Conservation (phyloP, 2,797 vertebrate species). For the Arremon aurantiirostris region DNA sequence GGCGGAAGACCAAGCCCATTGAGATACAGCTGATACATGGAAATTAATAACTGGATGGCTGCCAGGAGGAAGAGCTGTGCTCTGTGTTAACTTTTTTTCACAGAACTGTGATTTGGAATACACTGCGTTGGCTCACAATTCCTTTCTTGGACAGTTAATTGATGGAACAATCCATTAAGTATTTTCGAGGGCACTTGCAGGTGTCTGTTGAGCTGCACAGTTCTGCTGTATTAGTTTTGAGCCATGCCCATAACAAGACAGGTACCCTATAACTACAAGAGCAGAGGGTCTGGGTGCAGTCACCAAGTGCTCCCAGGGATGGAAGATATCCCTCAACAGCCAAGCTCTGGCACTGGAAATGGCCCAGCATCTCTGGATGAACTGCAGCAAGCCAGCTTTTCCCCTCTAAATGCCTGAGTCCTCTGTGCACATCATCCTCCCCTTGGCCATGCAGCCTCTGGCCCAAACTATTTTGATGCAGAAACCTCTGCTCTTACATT, state of each 20-base stretch:
- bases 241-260: neutral
- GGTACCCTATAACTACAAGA: neutral
- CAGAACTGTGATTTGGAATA: slow-evolving; percentile 13
- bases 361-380: neutral
- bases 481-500: neutral
- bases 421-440: neutral
- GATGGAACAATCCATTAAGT: neutral
- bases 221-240: neutral
- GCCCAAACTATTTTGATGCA: neutral
- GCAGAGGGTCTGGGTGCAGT: neutral
- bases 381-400: neutral
- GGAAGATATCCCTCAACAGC: neutral
- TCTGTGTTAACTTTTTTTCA: slow-evolving; percentile 10
- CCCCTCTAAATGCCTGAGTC: neutral
- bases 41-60: slow-evolving; percentile 32
- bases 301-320: neutral
- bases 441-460: neutral
- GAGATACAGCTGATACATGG: slow-evolving; percentile 12
- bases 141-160: neutral
- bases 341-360: neutral
- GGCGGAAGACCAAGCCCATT: slow-evolving; percentile 24
- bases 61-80: slow-evolving; percentile 6
- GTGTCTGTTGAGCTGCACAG: neutral
- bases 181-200: neutral
- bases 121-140: neutral